Evolutionary conservation across 2,113 vertebrate genomes (phyloP).

Genomic region (Loxodonta africana): DNA sequence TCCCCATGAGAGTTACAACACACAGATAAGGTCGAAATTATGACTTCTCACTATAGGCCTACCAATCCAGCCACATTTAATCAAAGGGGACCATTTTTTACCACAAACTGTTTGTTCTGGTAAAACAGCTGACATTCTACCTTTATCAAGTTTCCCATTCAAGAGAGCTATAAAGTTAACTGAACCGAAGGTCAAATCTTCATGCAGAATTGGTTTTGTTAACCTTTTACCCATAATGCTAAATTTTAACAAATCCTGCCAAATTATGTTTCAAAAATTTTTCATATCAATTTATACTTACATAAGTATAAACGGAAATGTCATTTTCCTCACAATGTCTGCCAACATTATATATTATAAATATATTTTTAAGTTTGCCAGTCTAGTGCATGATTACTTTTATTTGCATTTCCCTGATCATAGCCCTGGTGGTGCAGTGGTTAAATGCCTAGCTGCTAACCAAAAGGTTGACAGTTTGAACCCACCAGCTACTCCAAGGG

Average conservation of each 20-base stretch:
- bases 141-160: neutral
- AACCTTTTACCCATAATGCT: neutral
- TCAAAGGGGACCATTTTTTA: neutral
- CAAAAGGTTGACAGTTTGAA: no score
- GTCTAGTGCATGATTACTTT: neutral
- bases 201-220: neutral
- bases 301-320: neutral
- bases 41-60: neutral
- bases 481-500: no score
- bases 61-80: neutral
- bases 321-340: neutral
- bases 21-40: no score
- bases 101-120: neutral
- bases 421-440: no score
- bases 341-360: neutral
- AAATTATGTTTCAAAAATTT: neutral
- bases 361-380: neutral
- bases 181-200: neutral
- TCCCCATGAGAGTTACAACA: neutral
- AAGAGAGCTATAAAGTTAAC: neutral
- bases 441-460: no score
- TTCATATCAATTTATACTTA: neutral
- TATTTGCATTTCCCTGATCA: neutral
- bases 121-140: neutral
- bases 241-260: neutral